These are phyloP conservation scores for Barbus barbus DNA, from an alignment of 2,113 vertebrate species.

Conservation along the genomic window DNA sequence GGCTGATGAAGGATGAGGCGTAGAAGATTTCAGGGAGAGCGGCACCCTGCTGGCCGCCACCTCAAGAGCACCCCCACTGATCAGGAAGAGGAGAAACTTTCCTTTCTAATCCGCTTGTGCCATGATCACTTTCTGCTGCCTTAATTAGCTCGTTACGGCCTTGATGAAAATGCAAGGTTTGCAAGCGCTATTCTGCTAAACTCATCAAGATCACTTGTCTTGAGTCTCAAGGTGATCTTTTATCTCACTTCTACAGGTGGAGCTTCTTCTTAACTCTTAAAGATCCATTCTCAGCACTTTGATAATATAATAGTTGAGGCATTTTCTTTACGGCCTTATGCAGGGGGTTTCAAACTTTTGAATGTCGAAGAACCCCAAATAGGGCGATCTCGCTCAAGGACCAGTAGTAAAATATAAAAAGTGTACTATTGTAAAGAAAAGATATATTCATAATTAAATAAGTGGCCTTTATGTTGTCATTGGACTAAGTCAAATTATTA, in stretches of 20 bases:
- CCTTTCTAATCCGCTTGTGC: slow-evolving; percentile 69
- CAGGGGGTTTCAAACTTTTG: too few species aligned
- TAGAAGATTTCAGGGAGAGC: slow-evolving; percentile 87
- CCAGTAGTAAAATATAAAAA: too few species aligned
- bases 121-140: slow-evolving; percentile 69
- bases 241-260: slow-evolving; percentile 60
- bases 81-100: slow-evolving; percentile 62
- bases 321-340: too few species aligned
- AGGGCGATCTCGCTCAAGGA: too few species aligned
- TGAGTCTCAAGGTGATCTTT: slow-evolving; percentile 57
- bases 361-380: too few species aligned
- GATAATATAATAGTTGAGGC: neutral
- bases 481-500: neutral
- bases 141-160: slow-evolving; percentile 73
- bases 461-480: neutral
- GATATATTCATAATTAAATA: neutral
- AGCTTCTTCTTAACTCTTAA: neutral
- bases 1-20: slow-evolving; percentile 99
- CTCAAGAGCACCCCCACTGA: slow-evolving; percentile 79
- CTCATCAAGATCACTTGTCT: slow-evolving; percentile 66
- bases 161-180: slow-evolving; percentile 75
- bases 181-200: slow-evolving; percentile 64
- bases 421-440: neutral
- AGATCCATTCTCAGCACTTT: neutral
- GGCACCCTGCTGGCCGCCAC: slow-evolving; percentile 85